These are phyloP conservation scores for Ophiothrix spiculata DNA, from an alignment of 35 echinoderm and acorn worm species.

Conservation along the genomic window DNA sequence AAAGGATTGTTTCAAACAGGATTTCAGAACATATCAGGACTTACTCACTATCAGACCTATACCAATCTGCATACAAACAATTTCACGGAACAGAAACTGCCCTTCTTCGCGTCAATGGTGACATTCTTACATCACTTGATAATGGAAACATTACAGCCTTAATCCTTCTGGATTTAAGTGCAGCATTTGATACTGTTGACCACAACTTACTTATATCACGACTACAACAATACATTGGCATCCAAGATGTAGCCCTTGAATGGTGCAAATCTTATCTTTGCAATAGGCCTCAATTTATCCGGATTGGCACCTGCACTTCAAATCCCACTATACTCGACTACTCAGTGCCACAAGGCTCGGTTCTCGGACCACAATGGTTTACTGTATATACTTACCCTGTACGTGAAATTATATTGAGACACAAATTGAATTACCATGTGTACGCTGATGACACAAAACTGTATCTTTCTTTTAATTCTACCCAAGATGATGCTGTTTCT, in stretches of 20 bases:
- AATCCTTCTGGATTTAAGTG: conserved; percentile 34
- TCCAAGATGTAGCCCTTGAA: conserved; percentile 17
- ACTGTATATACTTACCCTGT: no score
- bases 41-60: conserved; percentile 2
- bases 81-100: conserved; percentile 40
- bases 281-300: background rate
- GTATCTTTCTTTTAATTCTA: no score
- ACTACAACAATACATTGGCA: conserved; percentile 1
- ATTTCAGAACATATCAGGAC: background rate
- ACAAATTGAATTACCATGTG: no score
- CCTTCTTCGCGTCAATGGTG: conserved; percentile 19
- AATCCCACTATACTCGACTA: no score
- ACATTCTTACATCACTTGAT: conserved; percentile 24
- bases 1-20: conserved; percentile 3
- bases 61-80: conserved; percentile 36
- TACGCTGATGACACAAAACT: no score
- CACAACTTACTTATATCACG: conserved; percentile 28
- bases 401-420: no score
- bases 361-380: no score
- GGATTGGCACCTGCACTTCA: no score
- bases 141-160: background rate
- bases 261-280: conserved; percentile 3
- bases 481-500: no score
- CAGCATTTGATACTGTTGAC: conserved; percentile 53
- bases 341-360: no score